These are phyloP conservation scores for Eptatretus atami DNA, from an alignment of 2,797 vertebrate genomes.

Conservation along the genomic window DNA sequence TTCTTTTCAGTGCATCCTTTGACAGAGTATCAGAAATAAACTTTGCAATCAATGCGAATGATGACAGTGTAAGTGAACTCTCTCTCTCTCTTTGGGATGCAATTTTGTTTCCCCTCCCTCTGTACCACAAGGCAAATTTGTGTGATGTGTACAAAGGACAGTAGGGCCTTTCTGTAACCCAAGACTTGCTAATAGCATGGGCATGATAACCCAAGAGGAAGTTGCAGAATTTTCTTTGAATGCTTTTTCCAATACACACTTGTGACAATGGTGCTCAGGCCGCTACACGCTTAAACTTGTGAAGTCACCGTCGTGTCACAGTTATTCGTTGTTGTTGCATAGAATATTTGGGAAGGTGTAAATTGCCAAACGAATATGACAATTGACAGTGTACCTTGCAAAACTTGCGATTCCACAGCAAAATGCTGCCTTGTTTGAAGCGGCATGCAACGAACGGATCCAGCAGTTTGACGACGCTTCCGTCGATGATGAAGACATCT, in stretches of 20 bases:
- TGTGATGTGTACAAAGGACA: background rate
- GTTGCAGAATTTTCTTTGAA: too few relatives aligned
- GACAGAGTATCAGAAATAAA: conserved; percentile 82
- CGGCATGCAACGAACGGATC: conserved; percentile 66
- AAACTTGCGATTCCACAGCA: conserved; percentile 18
- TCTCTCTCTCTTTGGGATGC: conserved; percentile 9
- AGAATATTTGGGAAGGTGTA: too few relatives aligned
- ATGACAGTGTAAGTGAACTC: conserved; percentile 52
- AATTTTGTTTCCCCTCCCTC: background rate
- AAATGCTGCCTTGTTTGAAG: conserved; percentile 58
- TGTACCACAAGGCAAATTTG: background rate
- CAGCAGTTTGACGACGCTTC: conserved; percentile 68
- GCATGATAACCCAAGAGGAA: too few relatives aligned
- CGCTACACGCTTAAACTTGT: too few relatives aligned
- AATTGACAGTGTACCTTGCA: background rate
- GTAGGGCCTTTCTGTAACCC: background rate
- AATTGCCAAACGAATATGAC: too few relatives aligned
- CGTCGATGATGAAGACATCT: conserved; percentile 85
- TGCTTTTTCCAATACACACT: too few relatives aligned
- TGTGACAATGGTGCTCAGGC: too few relatives aligned
- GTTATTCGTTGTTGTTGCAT: too few relatives aligned
- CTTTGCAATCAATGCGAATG: conserved; percentile 60
- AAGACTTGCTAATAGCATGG: background rate
- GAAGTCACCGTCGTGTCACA: too few relatives aligned
- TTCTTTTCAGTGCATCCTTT: conserved; percentile 37